A percentile compares a stretch with the other conserved stretches of the same genome.
phyloP scores from a whole-genome alignment of 2,113 vertebrate genomes.

The Parus major region DNA sequence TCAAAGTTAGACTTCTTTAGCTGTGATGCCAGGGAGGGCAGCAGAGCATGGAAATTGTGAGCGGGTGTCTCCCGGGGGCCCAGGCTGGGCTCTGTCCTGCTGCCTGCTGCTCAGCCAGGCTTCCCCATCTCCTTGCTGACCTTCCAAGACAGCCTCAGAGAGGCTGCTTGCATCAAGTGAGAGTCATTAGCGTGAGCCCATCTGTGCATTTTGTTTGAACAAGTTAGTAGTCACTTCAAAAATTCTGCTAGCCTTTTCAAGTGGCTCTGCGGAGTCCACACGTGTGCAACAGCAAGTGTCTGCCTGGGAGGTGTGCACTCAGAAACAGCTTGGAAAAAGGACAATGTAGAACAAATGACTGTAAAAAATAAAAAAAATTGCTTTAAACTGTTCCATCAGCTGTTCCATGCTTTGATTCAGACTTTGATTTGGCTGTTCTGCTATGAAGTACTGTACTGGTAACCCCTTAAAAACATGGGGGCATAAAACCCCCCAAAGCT shows the following conservation, averaged over 20 bases:
- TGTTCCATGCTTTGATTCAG: neutral
- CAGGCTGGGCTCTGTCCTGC: neutral
- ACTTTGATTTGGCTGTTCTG: neutral
- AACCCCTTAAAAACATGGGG: neutral
- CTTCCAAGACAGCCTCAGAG: neutral
- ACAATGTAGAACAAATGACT: neutral
- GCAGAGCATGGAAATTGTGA: neutral
- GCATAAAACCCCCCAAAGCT: neutral
- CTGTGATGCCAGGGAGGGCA: neutral
- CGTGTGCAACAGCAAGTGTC: accelerated
- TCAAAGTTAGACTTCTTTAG: neutral
- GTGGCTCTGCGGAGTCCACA: neutral
- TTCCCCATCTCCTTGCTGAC: neutral
- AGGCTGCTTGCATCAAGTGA: neutral
- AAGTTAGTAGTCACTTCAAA: neutral
- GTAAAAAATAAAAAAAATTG: neutral
- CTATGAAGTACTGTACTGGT: neutral
- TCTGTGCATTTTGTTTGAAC: neutral
- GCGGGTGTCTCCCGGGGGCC: accelerated
- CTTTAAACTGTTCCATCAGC: neutral
- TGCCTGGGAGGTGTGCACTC: accelerated
- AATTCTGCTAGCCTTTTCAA: neutral
- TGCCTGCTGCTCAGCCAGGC: neutral
- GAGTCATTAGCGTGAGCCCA: neutral
- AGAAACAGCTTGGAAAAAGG: neutral